These are phyloP conservation scores for Baccha elongata DNA, from an alignment of 2,888 invertebrate genomes.

Conservation along the genomic window DNA sequence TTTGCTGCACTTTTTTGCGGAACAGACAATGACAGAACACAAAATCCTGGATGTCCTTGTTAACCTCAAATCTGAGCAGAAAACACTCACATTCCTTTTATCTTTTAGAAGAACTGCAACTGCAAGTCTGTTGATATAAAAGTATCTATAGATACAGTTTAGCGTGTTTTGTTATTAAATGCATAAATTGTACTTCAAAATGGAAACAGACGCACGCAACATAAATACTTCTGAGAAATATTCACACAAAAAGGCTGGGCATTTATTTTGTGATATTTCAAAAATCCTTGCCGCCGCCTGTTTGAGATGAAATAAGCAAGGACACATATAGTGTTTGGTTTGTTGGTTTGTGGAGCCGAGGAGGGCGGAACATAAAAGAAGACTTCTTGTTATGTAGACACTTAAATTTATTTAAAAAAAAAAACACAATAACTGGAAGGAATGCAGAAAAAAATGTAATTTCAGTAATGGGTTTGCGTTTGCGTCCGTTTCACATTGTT, in stretches of 20 bases:
- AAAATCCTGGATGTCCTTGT: conserved; percentile 22
- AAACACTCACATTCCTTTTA: not conserved
- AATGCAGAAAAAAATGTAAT: conserved; percentile 45
- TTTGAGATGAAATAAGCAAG: conserved; percentile 24
- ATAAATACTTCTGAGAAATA: not conserved
- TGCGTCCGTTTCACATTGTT: conserved; percentile 5
- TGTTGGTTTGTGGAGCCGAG: not conserved
- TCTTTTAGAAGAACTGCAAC: not conserved
- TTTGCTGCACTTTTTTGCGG: conserved; percentile 6
- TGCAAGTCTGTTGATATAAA: conserved; percentile 5
- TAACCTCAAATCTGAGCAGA: conserved; percentile 38
- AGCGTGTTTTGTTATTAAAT: conserved; percentile 45
- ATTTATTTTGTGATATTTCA: conserved; percentile 40
- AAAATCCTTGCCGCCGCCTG: conserved; percentile 11
- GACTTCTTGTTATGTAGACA: conserved; percentile 32
- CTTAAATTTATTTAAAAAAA: conserved; percentile 35
- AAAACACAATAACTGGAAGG: conserved; percentile 28
- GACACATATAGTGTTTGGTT: conserved; percentile 27
- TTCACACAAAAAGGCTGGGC: not conserved
- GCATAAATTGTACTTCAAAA: conserved; percentile 46
- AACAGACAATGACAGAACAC: not conserved
- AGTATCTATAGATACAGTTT: conserved; percentile 13
- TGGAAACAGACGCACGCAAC: conserved; percentile 5
- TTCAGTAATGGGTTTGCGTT: conserved; percentile 18
- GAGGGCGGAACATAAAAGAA: not conserved